A percentile compares a stretch with the other conserved stretches of the same genome.
Evolutionary conservation across 2,797 vertebrate genomes (phyloP).

Genomic region (Galaxias olidus): DNA sequence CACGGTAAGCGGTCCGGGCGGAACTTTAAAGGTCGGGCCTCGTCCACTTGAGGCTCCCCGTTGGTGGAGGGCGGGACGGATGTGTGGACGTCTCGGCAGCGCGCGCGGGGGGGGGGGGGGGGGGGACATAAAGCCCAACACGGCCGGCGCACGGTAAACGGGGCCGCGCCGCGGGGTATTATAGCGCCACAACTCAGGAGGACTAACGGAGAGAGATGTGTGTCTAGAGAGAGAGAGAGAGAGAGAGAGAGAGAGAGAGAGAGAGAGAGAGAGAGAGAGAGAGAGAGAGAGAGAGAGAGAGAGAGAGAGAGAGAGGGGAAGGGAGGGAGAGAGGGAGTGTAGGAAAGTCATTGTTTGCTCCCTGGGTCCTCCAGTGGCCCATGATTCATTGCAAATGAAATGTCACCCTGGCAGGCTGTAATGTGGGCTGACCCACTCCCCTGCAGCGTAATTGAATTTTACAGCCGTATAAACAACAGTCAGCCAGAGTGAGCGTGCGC

Average conservation of each 20-base stretch:
- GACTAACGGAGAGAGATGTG: background rate
- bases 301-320: conserved; percentile 30
- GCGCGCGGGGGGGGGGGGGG: background rate
- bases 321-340: conserved; percentile 44
- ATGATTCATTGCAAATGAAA: conserved; percentile 81
- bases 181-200: conserved; percentile 1
- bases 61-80: background rate
- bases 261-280: background rate
- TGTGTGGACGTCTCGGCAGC: background rate
- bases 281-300: background rate
- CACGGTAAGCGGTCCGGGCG: too few relatives aligned
- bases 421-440: conserved; percentile 62
- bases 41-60: too few relatives aligned
- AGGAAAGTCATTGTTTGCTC: conserved; percentile 31
- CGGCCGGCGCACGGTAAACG: conserved; percentile 27
- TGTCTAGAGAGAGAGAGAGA: background rate
- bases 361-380: conserved; percentile 57
- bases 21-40: too few relatives aligned
- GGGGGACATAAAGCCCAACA: conserved; percentile 8
- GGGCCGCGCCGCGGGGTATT: conserved; percentile 11
- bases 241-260: conserved; percentile 2
- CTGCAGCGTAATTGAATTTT: conserved; percentile 76
- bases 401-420: conserved; percentile 76
- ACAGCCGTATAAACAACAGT: conserved; percentile 76
- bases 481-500: conserved; percentile 30